Percentiles rank a stretch among this genome's conserved stretches.
Evolutionary conservation across 2,797 vertebrate genomes (phyloP).

Genomic region (Botia almorhae): DNA sequence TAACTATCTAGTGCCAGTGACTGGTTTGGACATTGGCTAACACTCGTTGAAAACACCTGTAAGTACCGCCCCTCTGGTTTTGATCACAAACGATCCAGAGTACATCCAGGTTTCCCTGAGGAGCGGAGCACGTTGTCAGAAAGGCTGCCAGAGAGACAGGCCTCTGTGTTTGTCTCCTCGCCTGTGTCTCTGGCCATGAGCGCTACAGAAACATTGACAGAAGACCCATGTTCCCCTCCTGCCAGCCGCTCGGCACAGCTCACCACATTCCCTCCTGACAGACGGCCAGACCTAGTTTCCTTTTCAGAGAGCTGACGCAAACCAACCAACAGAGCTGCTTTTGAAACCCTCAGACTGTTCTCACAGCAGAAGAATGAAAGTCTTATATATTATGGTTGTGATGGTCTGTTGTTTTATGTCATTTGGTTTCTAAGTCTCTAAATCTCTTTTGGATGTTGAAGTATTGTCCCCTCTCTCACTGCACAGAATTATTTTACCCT

Average conservation of each 20-base stretch:
- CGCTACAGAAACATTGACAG: conserved; percentile 69
- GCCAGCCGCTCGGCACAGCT: conserved; percentile 55
- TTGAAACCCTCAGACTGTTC: conserved; percentile 55
- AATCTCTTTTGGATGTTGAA: conserved; percentile 1
- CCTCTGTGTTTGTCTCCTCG: conserved; percentile 61
- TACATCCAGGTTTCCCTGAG: conserved; percentile 50
- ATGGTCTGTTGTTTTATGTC: conserved; percentile 18
- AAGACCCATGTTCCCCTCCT: conserved; percentile 60
- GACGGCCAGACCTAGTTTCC: conserved; percentile 60
- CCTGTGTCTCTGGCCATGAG: conserved; percentile 61
- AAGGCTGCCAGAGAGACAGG: conserved; percentile 64
- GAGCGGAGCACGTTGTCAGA: conserved; percentile 56
- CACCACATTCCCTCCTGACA: conserved; percentile 59
- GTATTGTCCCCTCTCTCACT: neutral
- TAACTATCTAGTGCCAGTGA: neutral
- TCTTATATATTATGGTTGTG: conserved; percentile 29
- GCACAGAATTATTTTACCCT: too few species aligned
- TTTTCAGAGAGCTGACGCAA: conserved; percentile 59
- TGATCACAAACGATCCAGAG: conserved; percentile 8
- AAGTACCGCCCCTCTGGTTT: neutral
- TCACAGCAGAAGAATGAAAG: conserved; percentile 52
- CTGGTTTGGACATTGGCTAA: neutral
- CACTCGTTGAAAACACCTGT: neutral
- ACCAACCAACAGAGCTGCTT: conserved; percentile 59
- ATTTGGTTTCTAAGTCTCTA: conserved; percentile 4